Evolutionary conservation across 2,113 vertebrate species (phyloP).

Genomic region (Hydropotes inermis): DNA sequence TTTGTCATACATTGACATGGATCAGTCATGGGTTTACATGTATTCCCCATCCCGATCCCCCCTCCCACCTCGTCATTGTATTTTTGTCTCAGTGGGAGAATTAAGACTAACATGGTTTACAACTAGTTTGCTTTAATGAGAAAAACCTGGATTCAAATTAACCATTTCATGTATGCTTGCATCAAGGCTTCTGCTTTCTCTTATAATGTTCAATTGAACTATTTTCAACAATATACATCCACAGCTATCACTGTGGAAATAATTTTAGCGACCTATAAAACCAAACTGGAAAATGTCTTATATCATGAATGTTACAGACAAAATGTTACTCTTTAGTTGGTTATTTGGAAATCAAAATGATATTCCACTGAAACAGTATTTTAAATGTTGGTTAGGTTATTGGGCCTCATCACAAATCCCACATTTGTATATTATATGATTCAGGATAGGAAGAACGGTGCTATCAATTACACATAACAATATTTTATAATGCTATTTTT

Average conservation of each 20-base stretch:
- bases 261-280: not conserved
- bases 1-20: too few relatives aligned
- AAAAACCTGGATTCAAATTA: conserved; percentile 8
- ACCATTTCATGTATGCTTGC: not conserved
- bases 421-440: not conserved
- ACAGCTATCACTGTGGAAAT: not conserved
- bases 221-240: not conserved
- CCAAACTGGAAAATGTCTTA: not conserved
- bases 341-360: conserved; percentile 41
- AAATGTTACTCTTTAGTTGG: not conserved
- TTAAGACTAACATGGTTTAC: not conserved
- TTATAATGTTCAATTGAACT: not conserved
- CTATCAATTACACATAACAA: not conserved
- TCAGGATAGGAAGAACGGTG: not conserved
- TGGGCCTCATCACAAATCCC: not conserved
- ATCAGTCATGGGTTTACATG: too few relatives aligned
- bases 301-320: not conserved
- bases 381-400: not conserved
- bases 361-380: not conserved
- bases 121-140: not conserved
- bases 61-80: not conserved
- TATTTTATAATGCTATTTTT: not conserved
- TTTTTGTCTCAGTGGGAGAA: not conserved
- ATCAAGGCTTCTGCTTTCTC: not conserved
- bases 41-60: too few relatives aligned